Conservation (phyloP, 1,140 invertebrate species). For the Apis dorsata region DNA sequence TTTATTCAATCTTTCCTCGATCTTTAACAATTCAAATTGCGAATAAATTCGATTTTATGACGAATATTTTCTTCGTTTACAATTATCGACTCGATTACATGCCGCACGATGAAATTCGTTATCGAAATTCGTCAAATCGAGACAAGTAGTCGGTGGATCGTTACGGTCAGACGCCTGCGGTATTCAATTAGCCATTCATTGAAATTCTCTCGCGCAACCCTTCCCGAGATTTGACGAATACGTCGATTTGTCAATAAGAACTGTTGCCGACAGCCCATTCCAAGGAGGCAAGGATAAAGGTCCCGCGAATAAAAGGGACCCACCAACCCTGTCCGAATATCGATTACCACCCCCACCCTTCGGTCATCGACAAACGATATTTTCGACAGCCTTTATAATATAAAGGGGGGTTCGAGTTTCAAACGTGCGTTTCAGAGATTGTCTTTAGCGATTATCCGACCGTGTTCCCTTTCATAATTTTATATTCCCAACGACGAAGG, state of each 20-base stretch:
- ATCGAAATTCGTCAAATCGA: no score
- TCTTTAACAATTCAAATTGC: no score
- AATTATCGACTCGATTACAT: no score
- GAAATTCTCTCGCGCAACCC: background rate
- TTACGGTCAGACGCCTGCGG: conserved; percentile 20
- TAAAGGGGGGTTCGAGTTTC: background rate
- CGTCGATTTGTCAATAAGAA: conserved; percentile 32
- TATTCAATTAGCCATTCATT: conserved; percentile 32
- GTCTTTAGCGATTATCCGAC: no score
- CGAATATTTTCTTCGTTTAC: no score
- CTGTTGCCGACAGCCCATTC: conserved; percentile 3
- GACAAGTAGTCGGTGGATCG: background rate
- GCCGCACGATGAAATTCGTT: no score
- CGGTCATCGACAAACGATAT: background rate
- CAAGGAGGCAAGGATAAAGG: background rate
- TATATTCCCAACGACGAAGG: background rate
- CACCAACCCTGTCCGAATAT: background rate
- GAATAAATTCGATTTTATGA: no score
- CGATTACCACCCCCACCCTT: background rate
- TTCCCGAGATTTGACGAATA: conserved; percentile 15
- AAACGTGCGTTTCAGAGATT: background rate
- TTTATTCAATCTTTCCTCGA: no score
- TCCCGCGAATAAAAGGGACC: background rate
- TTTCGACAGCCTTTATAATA: background rate
- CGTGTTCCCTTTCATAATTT: background rate